Evolutionary conservation across 2,113 vertebrate species (phyloP), one percentile per base, ranked within the genome.

Genomic region (Crotophaga sulcirostris): DNA sequence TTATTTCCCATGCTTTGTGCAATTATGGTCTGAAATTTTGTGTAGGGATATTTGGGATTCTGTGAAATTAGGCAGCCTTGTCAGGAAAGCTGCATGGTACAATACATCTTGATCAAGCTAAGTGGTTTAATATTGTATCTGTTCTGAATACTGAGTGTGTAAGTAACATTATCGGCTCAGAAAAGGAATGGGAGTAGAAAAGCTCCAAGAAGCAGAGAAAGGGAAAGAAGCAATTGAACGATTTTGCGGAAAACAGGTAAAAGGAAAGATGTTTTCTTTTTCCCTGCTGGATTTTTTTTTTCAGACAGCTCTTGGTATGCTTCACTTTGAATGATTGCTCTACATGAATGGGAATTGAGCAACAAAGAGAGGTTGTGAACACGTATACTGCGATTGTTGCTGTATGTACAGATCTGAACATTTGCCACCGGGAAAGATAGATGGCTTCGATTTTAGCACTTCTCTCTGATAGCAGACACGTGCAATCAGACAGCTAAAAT

Each of bases 11-110:
- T 90, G 78, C 52, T 88, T 34, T 84, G 36, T 83, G 74, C 51
- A 94, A 90, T 94, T 93, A 87, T 36, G 29, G 81, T 84, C 70
- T 89, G 88, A 92, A 92, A 78, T 86, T 80, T 92, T 93, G 62
- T 89, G 66, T 78, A 54, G 74, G 36, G 84, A 42, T 95, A 76
- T 96, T 94, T 90, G 82, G 83, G 44, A 93, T 94, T 93, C 88
- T 93, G 66, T 86, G 88, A 90, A 96, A 96, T 93, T 86, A 93
- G 92, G 47, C 88, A 89, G 80, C 76, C 86, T 96, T 94, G 93
- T 96, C 92, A 94, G 90, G 66, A 90, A 73, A 81, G 58, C 92
- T 90, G 69, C 49, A 8, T 87, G 69, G 69, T 93, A 92, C 93
- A 90, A 93, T 96, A 84, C 83, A 34, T 96, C 83, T 92, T 96